Evolutionary conservation across 2,113 vertebrate genomes (phyloP).

Genomic region (Carassius auratus): DNA sequence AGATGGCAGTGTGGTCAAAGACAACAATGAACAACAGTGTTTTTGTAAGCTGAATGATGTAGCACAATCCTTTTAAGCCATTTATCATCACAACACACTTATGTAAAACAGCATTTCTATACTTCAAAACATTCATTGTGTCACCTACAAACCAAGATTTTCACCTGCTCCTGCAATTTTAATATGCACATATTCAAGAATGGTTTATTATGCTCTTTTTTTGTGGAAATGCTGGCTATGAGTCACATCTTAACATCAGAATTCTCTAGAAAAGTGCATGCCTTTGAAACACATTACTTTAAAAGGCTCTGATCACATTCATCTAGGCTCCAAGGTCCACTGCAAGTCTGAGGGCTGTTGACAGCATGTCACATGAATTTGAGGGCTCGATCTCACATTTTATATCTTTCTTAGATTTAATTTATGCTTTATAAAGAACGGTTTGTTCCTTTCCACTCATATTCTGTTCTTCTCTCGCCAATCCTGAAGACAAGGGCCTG

Average conservation of each 20-base stretch:
- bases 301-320: constrained; percentile 34
- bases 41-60: constrained; percentile 16
- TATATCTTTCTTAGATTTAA: constrained; percentile 39
- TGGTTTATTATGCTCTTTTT: constrained; percentile 24
- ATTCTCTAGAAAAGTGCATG: constrained; percentile 16
- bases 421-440: constrained; percentile 38
- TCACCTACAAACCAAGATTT: not conserved
- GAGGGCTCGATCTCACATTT: constrained; percentile 15
- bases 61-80: not conserved
- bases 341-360: constrained; percentile 5
- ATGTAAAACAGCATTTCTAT: not conserved
- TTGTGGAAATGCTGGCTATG: constrained; percentile 3
- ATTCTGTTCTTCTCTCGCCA: not conserved
- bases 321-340: constrained; percentile 41
- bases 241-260: constrained; percentile 5
- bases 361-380: not conserved
- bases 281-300: constrained; percentile 1
- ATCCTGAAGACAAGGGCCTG: not conserved
- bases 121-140: not conserved
- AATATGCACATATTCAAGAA: constrained; percentile 13
- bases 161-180: not conserved
- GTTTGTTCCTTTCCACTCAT: not conserved
- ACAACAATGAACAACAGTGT: not conserved
- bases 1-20: constrained; percentile 70
- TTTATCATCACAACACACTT: not conserved